Evolutionary conservation across 2,113 vertebrate genomes (phyloP).

Genomic region (Pomatostomus ruficeps): DNA sequence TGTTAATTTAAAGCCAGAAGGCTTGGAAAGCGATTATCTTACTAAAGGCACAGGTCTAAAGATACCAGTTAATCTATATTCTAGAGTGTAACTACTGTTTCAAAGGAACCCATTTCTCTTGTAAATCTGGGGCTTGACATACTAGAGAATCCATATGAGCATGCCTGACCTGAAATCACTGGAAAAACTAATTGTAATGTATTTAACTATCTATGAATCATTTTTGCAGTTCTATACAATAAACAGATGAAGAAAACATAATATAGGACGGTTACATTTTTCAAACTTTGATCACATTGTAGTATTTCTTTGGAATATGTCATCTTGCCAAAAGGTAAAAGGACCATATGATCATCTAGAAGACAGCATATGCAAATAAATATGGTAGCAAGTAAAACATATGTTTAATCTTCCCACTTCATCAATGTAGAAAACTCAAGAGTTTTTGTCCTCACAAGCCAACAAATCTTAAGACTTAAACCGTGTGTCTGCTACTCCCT

Average conservation of each 20-base stretch:
- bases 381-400: conserved; percentile 55
- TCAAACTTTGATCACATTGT: conserved; percentile 23
- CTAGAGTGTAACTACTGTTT: background rate
- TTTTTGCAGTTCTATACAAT: background rate
- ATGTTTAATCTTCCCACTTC: conserved; percentile 56
- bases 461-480: conserved; percentile 8
- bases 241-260: background rate
- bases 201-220: background rate
- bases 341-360: conserved; percentile 54
- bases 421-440: conserved; percentile 34
- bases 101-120: background rate
- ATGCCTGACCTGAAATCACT: background rate
- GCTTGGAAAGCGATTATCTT: background rate
- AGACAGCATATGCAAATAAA: conserved; percentile 58
- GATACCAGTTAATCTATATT: background rate
- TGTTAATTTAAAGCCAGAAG: background rate
- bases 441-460: background rate
- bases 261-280: background rate
- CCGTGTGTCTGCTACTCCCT: background rate
- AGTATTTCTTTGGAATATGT: conserved; percentile 22
- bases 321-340: conserved; percentile 60
- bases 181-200: background rate
- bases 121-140: background rate
- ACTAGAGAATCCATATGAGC: background rate
- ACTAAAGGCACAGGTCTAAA: background rate